Evolutionary conservation across 2,797 vertebrate species (phyloP).

Genomic region (Uromys caudimaculatus): DNA sequence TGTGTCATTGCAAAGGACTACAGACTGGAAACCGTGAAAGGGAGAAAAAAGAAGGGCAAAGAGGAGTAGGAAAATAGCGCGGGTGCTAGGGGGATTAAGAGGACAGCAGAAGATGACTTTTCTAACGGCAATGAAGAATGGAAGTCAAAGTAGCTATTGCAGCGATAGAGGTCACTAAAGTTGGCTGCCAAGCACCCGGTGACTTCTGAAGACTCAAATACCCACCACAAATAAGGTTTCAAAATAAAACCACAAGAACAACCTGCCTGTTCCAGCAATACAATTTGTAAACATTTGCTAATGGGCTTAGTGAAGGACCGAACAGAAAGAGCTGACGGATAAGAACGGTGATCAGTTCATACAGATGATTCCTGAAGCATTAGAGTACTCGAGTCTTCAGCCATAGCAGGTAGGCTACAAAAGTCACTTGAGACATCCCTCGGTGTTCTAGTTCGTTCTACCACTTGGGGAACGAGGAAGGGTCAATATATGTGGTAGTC

Average conservation of each 20-base stretch:
- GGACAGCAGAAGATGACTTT: not conserved
- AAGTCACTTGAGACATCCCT: not conserved
- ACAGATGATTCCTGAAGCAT: not conserved
- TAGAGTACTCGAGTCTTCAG: not conserved
- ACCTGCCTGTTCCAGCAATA: not conserved
- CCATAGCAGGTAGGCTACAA: not conserved
- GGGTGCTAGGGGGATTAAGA: not conserved
- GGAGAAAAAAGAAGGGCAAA: not conserved
- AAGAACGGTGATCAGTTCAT: no score
- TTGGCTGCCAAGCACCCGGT: not conserved
- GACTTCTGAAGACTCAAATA: not conserved
- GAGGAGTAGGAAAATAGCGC: not conserved
- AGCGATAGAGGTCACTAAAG: not conserved
- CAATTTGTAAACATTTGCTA: constrained; percentile 14
- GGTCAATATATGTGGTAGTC: not conserved
- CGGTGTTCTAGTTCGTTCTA: not conserved
- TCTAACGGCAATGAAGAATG: not conserved
- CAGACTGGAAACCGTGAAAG: not conserved
- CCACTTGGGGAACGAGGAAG: not conserved
- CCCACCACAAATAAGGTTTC: not conserved
- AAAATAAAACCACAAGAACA: not conserved
- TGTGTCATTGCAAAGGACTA: not conserved
- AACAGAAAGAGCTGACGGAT: not conserved
- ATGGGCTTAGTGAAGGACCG: not conserved
- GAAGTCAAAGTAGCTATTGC: not conserved